Percentiles rank a stretch among this genome's conserved stretches.
These are phyloP conservation scores for Diarsia rubi DNA, from an alignment of 2,888 invertebrate species.

Conservation along the genomic window DNA sequence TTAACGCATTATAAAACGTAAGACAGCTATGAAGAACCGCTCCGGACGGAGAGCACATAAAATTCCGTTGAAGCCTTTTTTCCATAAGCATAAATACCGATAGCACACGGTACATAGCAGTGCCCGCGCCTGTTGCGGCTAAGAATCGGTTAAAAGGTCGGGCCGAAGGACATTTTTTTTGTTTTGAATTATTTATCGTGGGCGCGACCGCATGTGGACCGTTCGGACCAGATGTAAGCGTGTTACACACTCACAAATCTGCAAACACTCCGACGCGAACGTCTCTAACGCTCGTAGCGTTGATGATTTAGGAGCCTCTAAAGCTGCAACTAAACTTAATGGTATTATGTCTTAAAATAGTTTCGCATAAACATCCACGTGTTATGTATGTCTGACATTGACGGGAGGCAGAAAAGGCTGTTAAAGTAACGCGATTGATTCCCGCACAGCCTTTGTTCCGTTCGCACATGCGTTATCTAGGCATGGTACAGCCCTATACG, in stretches of 20 bases:
- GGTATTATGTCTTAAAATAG: slow-evolving; percentile 34
- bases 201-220: slow-evolving; percentile 75
- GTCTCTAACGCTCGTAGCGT: slow-evolving; percentile 27
- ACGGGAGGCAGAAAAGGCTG: slow-evolving; percentile 70
- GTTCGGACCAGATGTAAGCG: slow-evolving; percentile 71
- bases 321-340: slow-evolving; percentile 29
- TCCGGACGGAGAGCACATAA: slow-evolving; percentile 83
- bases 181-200: slow-evolving; percentile 78
- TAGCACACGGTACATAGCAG: slow-evolving; percentile 82
- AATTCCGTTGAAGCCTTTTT: slow-evolving; percentile 90
- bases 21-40: slow-evolving; percentile 88
- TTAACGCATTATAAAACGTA: slow-evolving; percentile 87
- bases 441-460: slow-evolving; percentile 65
- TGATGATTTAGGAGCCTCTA: slow-evolving; percentile 38
- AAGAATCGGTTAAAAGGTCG: slow-evolving; percentile 86
- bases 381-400: slow-evolving; percentile 65
- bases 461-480: slow-evolving; percentile 71
- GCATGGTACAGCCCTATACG: slow-evolving; percentile 61
- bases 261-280: slow-evolving; percentile 36
- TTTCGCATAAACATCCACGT: slow-evolving; percentile 45
- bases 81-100: slow-evolving; percentile 82
- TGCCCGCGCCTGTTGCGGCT: slow-evolving; percentile 65
- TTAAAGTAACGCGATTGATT: slow-evolving; percentile 72
- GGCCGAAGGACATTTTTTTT: slow-evolving; percentile 85
- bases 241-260: slow-evolving; percentile 58